Evolutionary conservation across 1,140 invertebrate species (phyloP), one percentile per base, ranked within the genome.

Genomic region (Trissolcus basalis): DNA sequence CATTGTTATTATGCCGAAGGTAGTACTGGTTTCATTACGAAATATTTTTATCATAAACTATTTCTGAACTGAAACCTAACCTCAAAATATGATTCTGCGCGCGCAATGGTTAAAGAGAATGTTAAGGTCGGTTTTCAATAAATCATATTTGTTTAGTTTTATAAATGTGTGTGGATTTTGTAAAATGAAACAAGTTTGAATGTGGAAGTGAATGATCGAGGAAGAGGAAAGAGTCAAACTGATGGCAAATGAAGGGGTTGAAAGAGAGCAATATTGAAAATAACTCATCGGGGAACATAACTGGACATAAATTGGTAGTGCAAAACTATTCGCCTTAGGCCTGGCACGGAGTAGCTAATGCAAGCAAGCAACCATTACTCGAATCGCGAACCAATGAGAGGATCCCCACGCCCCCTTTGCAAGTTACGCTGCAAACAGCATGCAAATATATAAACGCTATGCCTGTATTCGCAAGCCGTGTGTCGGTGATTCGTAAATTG

Each of bases 371-470:
- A 87, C 86, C 86, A 88, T 88, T 87, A 88, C 87, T 87, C 79
- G 85, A 72, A 85, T 86, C 82, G 81, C 78, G 84, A 87, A 79
- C 86, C 86, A 87, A 88, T 87, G 86, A 86, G 85, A 85, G 80
- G 84, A 86, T 87, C 86, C 86, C 84, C 86, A 87, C 86, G 86
- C 86, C 87, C 87, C 87, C 84, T 86, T 74, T 84, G 67, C 67
- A 68, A 83, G 75, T 80, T 77, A 78, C 80, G 79, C 79, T 64
- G 68, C 80, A 83, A 82, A 84, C 82, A 75, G 80, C 83, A 86
- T 87, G 84, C 85, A 87, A 85, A 87, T 85, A 87, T 77, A 80
- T 71, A 80, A 70, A 78, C 63, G 54, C 51, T 49, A 51, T 73
- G 64, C 69, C 56, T 79, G 77, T 71, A 60, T 74, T 63, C 55